Base-by-base conservation (phyloP, 2,888 invertebrate genomes). In the Chymomyza procnemis region DNA sequence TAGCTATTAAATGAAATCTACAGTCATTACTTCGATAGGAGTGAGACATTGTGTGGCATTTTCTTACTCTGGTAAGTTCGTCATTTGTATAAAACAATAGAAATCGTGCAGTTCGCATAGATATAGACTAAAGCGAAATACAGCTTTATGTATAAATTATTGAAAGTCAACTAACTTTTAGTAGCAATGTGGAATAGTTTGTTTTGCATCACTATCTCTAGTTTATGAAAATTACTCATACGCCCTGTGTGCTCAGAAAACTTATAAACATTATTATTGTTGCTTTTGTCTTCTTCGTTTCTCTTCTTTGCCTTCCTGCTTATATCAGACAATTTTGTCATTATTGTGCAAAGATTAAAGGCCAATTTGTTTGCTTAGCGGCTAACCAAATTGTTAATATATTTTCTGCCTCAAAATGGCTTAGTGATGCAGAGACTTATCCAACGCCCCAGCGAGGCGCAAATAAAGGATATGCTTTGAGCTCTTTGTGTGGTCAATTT, bases 301-400 rank as follows among this genome's bases (percentile, higher is more conserved):
- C n/a, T n/a, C n/a, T n/a, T 26, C 57, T 65, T 67, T 76, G 66
- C n/a, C n/a, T n/a, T n/a, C 68, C 61, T 66, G 63, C 41, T 12
- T 30, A 52, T 58, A 59, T 62, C 62, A 69, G 73, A 69, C 67
- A 72, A 67, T 72, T 61, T 67, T 57, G 77, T 79, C 71, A 78
- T 78, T 78, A 79, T 67, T 74, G 58, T 74, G 71, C 77, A 71
- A 63, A 81, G 79, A 87, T 85, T 87, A 82, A 83, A 87, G 79
- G 79, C 79, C 74, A 80, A 78, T 83, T 74, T 83, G 80, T 80
- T 82, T 79, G 79, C 74, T 76, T 78, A 85, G 81, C 64, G 87
- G 85, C 82, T 83, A 75, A 79, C 76, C 80, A 78, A 74, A 67
- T 79, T 80, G 75, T 76, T 78, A 76, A 74, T 77, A 78, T 77